phyloP scores from a whole-genome alignment of 2,797 vertebrate genomes.

The Pipistrellus kuhlii region DNA sequence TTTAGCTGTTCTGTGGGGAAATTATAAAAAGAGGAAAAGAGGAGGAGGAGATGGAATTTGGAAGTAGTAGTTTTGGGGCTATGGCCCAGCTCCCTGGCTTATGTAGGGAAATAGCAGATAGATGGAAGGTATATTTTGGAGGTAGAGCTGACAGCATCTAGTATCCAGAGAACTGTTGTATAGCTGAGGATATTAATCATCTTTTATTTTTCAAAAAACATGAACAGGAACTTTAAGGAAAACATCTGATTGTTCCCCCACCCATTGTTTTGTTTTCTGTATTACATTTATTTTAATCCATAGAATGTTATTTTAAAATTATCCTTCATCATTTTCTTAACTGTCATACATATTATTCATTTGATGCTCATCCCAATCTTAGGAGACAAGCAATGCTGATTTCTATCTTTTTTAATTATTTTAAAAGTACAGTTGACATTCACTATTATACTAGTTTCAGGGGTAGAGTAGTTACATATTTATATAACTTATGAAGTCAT shows the following conservation, averaged over 20 bases:
- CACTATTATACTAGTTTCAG: background rate
- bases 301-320: background rate
- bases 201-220: conserved; percentile 49
- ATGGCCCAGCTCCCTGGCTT: background rate
- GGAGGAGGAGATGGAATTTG: background rate
- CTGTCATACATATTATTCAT: background rate
- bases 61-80: background rate
- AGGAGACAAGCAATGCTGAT: background rate
- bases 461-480: background rate
- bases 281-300: background rate
- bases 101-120: background rate
- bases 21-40: background rate
- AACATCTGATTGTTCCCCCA: background rate
- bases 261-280: background rate
- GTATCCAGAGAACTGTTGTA: conserved; percentile 4
- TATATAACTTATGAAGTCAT: background rate
- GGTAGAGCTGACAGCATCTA: background rate
- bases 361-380: background rate
- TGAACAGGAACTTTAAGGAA: background rate
- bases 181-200: background rate
- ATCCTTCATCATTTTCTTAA: background rate
- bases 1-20: background rate
- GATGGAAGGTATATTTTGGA: conserved; percentile 33
- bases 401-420: background rate
- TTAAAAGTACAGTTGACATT: background rate